Base-by-base conservation (phyloP, 2,888 invertebrate genomes). In the Cheilosia scutellata region DNA sequence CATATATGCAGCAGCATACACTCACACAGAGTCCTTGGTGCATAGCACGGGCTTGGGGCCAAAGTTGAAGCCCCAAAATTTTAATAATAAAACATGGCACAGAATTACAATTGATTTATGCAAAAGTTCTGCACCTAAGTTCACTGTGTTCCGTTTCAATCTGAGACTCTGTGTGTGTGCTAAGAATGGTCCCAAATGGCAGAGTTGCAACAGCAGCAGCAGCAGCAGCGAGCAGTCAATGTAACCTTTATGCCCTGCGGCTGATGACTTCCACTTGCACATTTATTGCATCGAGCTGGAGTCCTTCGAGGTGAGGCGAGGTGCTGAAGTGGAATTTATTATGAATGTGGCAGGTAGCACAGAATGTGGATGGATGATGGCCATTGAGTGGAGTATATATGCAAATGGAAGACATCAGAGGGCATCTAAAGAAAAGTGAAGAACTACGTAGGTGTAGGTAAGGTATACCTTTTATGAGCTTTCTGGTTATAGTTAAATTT, bases 81-180 rank as follows among this genome's bases (percentile, higher is more conserved):
- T 86, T 86, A 86, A 86, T 86, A 86, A 86, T 82, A 86, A 82
- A 86, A 86, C 86, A 86, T 86, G 86, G 66, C 68, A 82, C 86
- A 82, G 86, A 86, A 86, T 86, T 86, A 86, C 86, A 86, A 86
- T 86, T 82, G 86, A 86, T 86, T 86, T 86, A 86, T 86, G 86
- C 86, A 86, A 76, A 86, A 86, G 82, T 86, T 86, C 86, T 86
- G 86, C 86, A 82, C 82, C 82, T 82, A 42, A 86, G 84, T 76
- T 76, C 79, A 63, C 62, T 9, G 63, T 68, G 65, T 53, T 76
- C 51, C 53, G 58, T 58, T 71, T 80, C 65, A 60, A 71, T 42
- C 55, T 62, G 58, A 51, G 25, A n/a, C 16, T 27, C 29, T 11
- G 57, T 53, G 29, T 25, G 29, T 55, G 51, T 49, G 49, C 42